Percentiles rank a stretch among this genome's conserved stretches.
Evolutionary conservation across 2,113 vertebrate species (phyloP).

Genomic region (Suricata suricatta): DNA sequence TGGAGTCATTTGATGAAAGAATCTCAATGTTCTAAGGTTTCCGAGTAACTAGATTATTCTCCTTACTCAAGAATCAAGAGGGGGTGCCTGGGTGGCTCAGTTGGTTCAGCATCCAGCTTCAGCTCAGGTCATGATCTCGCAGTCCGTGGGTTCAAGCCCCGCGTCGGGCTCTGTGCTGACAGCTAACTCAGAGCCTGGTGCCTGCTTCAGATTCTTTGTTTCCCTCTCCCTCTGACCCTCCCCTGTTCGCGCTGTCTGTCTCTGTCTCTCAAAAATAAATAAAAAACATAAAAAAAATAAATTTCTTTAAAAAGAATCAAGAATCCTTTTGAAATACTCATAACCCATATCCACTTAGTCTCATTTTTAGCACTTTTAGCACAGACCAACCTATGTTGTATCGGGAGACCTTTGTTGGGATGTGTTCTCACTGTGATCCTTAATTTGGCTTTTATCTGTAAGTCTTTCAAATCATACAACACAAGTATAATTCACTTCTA

Average conservation of each 20-base stretch:
- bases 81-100: too few species aligned
- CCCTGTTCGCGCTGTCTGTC: too few species aligned
- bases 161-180: too few species aligned
- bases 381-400: not conserved
- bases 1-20: not conserved
- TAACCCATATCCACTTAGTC: not conserved
- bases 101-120: too few species aligned
- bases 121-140: too few species aligned
- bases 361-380: not conserved
- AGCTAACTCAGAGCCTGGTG: too few species aligned
- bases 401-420: not conserved
- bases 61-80: not conserved
- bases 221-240: too few species aligned
- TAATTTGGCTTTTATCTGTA: not conserved
- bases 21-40: conserved; percentile 1
- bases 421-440: not conserved
- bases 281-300: too few species aligned
- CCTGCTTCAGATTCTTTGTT: too few species aligned
- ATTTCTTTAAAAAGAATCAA: not conserved
- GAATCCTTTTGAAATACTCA: not conserved
- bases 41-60: not conserved
- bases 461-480: not conserved
- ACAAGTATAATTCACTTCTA: not conserved
- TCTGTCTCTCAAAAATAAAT: too few species aligned
- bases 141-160: too few species aligned